Percentiles rank a stretch among this genome's conserved stretches.
Conservation (phyloP, 2,113 vertebrate genomes). For the Hippocampus mohnikei region DNA sequence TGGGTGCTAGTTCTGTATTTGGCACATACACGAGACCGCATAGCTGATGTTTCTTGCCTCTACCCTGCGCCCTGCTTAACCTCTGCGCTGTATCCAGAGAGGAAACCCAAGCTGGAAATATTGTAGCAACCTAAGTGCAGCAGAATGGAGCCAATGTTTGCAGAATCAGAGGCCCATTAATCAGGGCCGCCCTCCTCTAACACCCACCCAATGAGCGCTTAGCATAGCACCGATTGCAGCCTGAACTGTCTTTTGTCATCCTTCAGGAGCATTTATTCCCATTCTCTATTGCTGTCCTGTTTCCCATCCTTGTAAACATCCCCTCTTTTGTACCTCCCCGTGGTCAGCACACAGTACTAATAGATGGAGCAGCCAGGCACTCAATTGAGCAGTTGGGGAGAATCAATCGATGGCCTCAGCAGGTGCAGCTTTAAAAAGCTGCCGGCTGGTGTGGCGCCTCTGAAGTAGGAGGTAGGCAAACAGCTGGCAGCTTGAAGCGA, state of each 20-base stretch:
- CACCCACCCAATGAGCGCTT: slow-evolving; percentile 39
- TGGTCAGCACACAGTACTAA: slow-evolving; percentile 22
- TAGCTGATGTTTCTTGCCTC: background rate
- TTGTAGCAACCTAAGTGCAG: slow-evolving; percentile 33
- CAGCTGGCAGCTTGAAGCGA: slow-evolving; percentile 22
- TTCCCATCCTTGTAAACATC: slow-evolving; percentile 22
- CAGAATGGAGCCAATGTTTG: slow-evolving; percentile 53
- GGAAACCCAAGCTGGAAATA: slow-evolving; percentile 23
- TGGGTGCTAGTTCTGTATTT: no score
- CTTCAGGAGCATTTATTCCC: slow-evolving; percentile 30
- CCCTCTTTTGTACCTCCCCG: slow-evolving; percentile 24
- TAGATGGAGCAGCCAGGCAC: slow-evolving; percentile 31
- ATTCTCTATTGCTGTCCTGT: slow-evolving; percentile 18
- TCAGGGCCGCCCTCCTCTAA: slow-evolving; percentile 45
- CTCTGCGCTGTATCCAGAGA: slow-evolving; percentile 12
- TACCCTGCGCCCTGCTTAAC: background rate
- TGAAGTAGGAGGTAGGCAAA: slow-evolving; percentile 39
- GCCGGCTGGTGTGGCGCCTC: slow-evolving; percentile 32
- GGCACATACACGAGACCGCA: background rate
- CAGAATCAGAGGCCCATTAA: slow-evolving; percentile 50
- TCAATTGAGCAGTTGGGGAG: slow-evolving; percentile 42
- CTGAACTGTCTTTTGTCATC: slow-evolving; percentile 3
- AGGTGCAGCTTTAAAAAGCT: slow-evolving; percentile 53
- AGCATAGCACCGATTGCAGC: slow-evolving; percentile 5
- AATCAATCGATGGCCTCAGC: slow-evolving; percentile 53